Conservation (phyloP, 2,797 vertebrate species). For the Spinibarbus caldwelli region DNA sequence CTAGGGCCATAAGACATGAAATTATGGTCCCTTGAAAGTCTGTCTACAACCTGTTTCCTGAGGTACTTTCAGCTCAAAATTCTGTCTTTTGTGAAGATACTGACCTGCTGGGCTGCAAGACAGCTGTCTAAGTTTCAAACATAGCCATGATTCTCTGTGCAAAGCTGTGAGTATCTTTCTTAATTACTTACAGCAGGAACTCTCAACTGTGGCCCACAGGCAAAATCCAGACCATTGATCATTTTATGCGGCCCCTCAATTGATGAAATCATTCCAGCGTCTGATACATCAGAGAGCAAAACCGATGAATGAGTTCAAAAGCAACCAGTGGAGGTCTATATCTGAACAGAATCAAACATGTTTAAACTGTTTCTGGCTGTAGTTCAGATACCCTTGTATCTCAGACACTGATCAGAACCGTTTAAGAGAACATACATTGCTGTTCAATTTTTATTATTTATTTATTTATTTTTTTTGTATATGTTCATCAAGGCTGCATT, state of each 20-base stretch:
- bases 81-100: not conserved
- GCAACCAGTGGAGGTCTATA: not conserved
- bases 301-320: not conserved
- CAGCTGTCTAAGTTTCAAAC: not conserved
- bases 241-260: not conserved
- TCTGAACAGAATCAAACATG: not conserved
- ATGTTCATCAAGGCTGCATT: not conserved
- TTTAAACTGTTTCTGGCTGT: not conserved
- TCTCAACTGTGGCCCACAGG: not conserved
- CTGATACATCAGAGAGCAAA: not conserved
- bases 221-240: slow-evolving; percentile 8
- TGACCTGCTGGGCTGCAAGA: not conserved
- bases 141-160: not conserved
- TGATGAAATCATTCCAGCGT: slow-evolving; percentile 2
- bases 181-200: not conserved
- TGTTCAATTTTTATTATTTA: not conserved
- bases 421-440: not conserved
- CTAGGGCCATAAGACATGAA: not conserved
- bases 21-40: not conserved
- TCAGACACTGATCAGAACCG: not conserved
- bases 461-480: not conserved
- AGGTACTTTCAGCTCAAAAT: not conserved
- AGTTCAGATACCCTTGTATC: not conserved
- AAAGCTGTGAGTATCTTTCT: slow-evolving; percentile 9
- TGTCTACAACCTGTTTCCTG: not conserved